A percentile compares a stretch with the other conserved stretches of the same genome.
Evolutionary conservation across 2,888 invertebrate genomes (phyloP).

Genomic region (Mantis religiosa): DNA sequence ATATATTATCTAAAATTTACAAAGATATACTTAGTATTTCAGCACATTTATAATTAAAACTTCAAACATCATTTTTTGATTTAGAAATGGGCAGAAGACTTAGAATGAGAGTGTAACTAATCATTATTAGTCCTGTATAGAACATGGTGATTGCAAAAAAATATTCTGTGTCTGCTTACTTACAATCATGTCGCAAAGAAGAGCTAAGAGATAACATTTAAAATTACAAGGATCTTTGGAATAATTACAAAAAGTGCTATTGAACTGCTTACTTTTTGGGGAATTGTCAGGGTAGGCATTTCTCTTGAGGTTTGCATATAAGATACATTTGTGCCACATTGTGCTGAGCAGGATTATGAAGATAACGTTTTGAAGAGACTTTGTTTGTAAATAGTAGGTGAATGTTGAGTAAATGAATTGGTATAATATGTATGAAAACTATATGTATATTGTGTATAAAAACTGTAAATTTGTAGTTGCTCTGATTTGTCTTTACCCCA

Average conservation of each 20-base stretch:
- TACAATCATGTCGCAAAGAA: not conserved
- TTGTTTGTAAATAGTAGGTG: not conserved
- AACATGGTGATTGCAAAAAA: no score
- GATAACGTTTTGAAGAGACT: not conserved
- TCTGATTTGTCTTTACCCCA: not conserved
- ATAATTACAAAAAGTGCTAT: not conserved
- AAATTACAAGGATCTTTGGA: not conserved
- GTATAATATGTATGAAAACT: not conserved
- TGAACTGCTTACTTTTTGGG: not conserved
- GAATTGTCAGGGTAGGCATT: no score
- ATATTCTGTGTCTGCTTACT: no score
- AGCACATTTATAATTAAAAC: no score
- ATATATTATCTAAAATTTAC: no score
- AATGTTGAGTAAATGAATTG: not conserved
- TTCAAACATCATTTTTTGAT: no score
- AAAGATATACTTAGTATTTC: no score
- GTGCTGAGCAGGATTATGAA: not conserved
- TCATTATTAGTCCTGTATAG: no score
- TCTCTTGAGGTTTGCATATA: not conserved
- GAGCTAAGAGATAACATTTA: no score
- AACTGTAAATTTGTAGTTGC: not conserved
- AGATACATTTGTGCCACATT: not conserved
- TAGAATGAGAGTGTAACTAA: no score
- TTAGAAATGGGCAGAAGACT: no score
- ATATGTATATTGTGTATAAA: not conserved